phyloP scores from a whole-genome alignment of 2,113 vertebrate genomes.

The Hemibagrus wyckioides region DNA sequence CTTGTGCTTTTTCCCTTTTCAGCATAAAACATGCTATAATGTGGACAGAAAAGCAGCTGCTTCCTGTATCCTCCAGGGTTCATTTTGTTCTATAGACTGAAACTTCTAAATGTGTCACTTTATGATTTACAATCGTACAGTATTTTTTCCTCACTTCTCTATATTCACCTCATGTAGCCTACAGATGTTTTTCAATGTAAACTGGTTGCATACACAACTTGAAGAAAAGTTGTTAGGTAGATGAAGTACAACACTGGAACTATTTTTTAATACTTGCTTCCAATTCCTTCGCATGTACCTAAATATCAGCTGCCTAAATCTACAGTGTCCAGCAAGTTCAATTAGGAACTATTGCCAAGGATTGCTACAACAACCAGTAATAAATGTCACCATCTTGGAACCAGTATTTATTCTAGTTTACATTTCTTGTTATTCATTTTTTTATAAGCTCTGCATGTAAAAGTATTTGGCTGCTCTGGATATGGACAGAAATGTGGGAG shows the following conservation, averaged over 20 bases:
- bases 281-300: not conserved
- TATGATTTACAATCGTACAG: not conserved
- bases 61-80: not conserved
- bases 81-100: not conserved
- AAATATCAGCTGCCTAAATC: not conserved
- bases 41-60: not conserved
- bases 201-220: not conserved
- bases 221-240: not conserved
- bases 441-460: not conserved
- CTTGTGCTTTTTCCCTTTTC: not conserved
- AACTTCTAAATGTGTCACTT: not conserved
- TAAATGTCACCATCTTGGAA: not conserved
- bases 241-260: not conserved
- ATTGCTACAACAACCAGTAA: not conserved
- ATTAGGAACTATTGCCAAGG: not conserved
- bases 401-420: conserved; percentile 5
- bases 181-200: not conserved
- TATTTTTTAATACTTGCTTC: not conserved
- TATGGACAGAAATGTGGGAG: not conserved
- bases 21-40: not conserved
- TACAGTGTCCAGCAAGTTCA: not conserved
- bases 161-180: not conserved
- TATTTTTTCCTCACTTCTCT: not conserved
- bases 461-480: not conserved
- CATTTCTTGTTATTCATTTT: not conserved